A percentile compares a stretch with the other conserved stretches of the same genome.
phyloP scores from a whole-genome alignment of 2,797 vertebrate species.

The Neosalanx taihuensis region DNA sequence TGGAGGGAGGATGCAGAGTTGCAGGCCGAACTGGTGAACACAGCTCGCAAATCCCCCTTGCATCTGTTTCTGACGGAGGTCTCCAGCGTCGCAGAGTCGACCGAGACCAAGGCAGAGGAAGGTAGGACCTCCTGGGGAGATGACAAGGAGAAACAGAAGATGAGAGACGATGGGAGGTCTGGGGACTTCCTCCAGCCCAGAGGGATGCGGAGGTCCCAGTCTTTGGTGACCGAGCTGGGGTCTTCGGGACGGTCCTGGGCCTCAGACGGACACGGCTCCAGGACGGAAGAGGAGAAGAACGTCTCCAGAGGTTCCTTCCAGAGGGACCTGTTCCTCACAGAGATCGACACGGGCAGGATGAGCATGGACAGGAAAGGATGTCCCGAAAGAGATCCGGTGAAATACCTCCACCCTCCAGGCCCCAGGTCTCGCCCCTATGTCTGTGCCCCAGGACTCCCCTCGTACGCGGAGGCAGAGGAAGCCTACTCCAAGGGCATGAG shows the following conservation, averaged over 20 bases:
- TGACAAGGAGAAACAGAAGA: constrained; percentile 34
- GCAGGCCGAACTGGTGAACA: constrained; percentile 66
- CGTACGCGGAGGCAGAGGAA: constrained; percentile 69
- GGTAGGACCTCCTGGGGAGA: not conserved
- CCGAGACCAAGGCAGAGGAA: constrained; percentile 56
- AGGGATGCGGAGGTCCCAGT: constrained; percentile 75
- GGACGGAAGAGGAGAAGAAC: constrained; percentile 37
- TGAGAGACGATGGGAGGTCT: constrained; percentile 56
- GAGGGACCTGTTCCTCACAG: constrained; percentile 78
- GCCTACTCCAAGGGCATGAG: constrained; percentile 70
- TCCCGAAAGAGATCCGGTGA: constrained; percentile 61
- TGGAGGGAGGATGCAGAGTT: constrained; percentile 80
- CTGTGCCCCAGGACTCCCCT: constrained; percentile 59
- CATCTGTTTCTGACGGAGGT: constrained; percentile 81
- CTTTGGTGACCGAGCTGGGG: constrained; percentile 72
- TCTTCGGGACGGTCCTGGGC: constrained; percentile 62
- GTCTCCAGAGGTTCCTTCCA: constrained; percentile 62
- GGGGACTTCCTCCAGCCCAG: constrained; percentile 61
- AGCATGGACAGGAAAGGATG: constrained; percentile 50
- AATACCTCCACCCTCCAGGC: constrained; percentile 65
- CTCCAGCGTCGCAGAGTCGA: constrained; percentile 64
- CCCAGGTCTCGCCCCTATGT: constrained; percentile 66
- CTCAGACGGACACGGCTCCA: constrained; percentile 53
- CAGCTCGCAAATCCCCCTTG: constrained; percentile 77
- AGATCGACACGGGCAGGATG: constrained; percentile 70